Evolutionary conservation across 2,888 invertebrate species (phyloP), one percentile per base, ranked within the genome.

Genomic region (Scaptomyza cyrtandrae): DNA sequence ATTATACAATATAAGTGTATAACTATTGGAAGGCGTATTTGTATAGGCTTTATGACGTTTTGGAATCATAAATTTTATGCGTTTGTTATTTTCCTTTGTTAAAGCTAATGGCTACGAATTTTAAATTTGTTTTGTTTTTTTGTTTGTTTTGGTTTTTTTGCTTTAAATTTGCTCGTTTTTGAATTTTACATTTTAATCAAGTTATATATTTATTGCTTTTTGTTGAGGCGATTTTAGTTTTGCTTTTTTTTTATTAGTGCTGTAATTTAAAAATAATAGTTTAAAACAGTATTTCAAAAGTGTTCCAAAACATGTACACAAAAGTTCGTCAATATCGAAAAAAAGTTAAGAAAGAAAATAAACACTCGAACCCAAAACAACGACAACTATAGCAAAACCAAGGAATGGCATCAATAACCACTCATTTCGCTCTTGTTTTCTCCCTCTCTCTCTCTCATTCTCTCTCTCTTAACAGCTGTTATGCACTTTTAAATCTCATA

Each of bases 21-120:
- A 79, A 79, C 79, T 88, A 88, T 82, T 86, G 83, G 88, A 83
- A 83, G 86, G 88, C 86, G 80, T 78, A 81, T 56, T 85, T 75
- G 46, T 83, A 71, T 84, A 85, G 86, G 85, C 81, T 84, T 78
- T 71, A 73, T 76, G 63, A 83, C 72, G 58, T 70, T 68, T 43
- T 58, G 19, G 57, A 39, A 59, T 69, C 55, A 74, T 78, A 78
- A 80, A 84, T 70, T 37, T 80, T 69, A 70, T 72, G 73, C 75
- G 65, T 75, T 67, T 66, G 50, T 69, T 55, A 27, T 39, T 46
- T 50, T 64, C 41, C 2, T 5, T 57, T 62, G 48, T 66, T 87
- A 86, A 86, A 87, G 81, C 88, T 82, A 85, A 67, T 75, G 58
- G 74, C 88, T 87, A 87, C 59, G 57, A 76, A 62, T 72, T 76